phyloP scores from a whole-genome alignment of 2,113 vertebrate genomes.

The Microtus montanus region DNA sequence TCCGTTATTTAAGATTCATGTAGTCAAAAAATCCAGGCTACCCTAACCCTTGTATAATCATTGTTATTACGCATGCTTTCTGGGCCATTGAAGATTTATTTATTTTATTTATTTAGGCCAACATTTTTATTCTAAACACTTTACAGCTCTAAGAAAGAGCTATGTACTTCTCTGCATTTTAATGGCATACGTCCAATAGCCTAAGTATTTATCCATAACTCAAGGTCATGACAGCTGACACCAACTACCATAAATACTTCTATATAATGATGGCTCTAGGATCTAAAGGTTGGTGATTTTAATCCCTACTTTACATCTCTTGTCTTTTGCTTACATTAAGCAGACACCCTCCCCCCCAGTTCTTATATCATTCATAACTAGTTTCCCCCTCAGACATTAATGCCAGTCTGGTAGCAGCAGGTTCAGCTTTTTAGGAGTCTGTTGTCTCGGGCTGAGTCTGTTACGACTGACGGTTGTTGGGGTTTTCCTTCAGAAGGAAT shows the following conservation, averaged over 20 bases:
- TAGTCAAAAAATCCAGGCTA: neutral
- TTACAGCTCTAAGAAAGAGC: slow-evolving; percentile 3
- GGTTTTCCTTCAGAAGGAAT: neutral
- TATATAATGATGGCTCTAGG: neutral
- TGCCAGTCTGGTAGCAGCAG: neutral
- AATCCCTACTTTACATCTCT: neutral
- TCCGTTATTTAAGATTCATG: neutral
- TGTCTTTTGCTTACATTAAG: too few relatives aligned
- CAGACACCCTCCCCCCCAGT: too few relatives aligned
- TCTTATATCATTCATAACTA: slow-evolving; percentile 21
- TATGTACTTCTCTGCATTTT: neutral
- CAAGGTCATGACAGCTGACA: neutral
- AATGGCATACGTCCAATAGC: neutral
- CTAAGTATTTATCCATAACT: slow-evolving; percentile 41
- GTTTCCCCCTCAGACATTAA: slow-evolving; percentile 8
- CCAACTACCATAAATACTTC: slow-evolving; percentile 8
- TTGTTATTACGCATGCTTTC: neutral
- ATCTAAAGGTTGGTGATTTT: slow-evolving; percentile 27
- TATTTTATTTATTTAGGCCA: neutral
- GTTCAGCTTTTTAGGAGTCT: neutral
- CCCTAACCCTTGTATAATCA: neutral
- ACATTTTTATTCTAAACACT: slow-evolving; percentile 38
- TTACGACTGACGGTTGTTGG: neutral
- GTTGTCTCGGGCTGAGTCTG: neutral
- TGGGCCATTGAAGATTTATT: slow-evolving; percentile 35